Base-by-base conservation (phyloP, 2,113 vertebrate species). In the Capra hircus region DNA sequence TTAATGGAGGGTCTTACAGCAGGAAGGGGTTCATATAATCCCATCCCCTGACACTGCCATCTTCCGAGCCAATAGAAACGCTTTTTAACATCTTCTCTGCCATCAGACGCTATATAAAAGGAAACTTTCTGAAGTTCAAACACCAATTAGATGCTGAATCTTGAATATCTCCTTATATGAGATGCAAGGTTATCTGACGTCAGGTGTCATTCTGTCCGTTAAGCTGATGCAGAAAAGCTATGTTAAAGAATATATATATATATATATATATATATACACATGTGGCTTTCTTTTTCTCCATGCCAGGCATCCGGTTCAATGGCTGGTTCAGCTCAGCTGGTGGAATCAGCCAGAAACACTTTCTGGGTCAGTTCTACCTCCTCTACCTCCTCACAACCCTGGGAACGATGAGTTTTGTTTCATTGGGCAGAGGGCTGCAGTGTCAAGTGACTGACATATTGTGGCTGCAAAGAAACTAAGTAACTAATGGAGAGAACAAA, bases 111-210 rank as follows among this genome's bases (percentile, higher is more conserved):
- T 17, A 30, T 16, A 25, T 30, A 60, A 90, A 84, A 74, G 45
- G 55, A 92, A 96, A 55, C 11, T 74, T 97, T 86, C n/a, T 81
- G 67, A 92, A 89, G 45, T 62, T 86, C 48, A 77, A 94, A 86
- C 57, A 89, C 43, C 80, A 81, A 90, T 96, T 55, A 90, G 78
- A 25, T 62, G 14, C 89, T 71, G n/a, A 85, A 45, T 94, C 43
- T 86, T 74, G 64, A 80, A 45, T 55, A 74, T 90, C 67, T 96
- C 67, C 59, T 96, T 96, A 91, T 88, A 83, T 96, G 77, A 78
- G 48, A 48, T 52, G 30, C 2, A 85, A 86, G 21, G 8, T 28
- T 94, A 94, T 88, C 48, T 94, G 50, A 84, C 5, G 30, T 88
- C 78, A 94, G 27, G 5, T 84, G 6, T 64, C 9, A 23, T 53